phyloP scores from a whole-genome alignment of 2,888 invertebrate species.

The Tricholauxania praeusta region DNA sequence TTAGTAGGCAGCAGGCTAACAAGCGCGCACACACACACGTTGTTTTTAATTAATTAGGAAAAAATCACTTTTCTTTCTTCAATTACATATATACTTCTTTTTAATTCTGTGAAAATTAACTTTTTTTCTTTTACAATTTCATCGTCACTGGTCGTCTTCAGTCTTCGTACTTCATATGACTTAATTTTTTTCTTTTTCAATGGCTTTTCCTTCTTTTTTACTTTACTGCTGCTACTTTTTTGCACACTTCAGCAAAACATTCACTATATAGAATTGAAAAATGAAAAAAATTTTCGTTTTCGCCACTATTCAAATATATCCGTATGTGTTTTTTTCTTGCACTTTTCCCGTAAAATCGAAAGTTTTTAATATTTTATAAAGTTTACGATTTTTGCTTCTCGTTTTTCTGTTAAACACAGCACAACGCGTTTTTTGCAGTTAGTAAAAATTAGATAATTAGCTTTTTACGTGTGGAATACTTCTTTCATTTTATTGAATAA shows the following conservation, averaged over 20 bases:
- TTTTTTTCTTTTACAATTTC: conserved; percentile 30
- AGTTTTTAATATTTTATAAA: conserved; percentile 15
- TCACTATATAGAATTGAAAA: conserved; percentile 25
- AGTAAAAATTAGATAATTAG: conserved; percentile 32
- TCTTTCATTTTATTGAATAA: conserved; percentile 46
- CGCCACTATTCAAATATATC: conserved; percentile 26
- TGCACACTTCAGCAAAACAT: conserved; percentile 51
- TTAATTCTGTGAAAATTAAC: not conserved
- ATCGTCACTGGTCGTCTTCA: conserved; percentile 43
- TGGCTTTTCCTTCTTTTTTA: conserved; percentile 46
- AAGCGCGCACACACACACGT: conserved; percentile 39
- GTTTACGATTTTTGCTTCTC: not conserved
- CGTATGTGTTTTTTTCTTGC: conserved; percentile 16
- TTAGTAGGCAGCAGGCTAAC: conserved; percentile 6
- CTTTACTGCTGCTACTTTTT: conserved; percentile 43
- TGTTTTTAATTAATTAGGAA: conserved; percentile 33
- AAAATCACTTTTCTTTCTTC: conserved; percentile 32
- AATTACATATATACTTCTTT: conserved; percentile 2
- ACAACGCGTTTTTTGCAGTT: conserved; percentile 24
- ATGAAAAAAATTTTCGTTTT: conserved; percentile 24
- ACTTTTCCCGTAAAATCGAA: conserved; percentile 1
- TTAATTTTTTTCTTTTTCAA: conserved; percentile 56
- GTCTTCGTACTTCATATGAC: conserved; percentile 54
- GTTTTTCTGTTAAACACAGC: conserved; percentile 39
- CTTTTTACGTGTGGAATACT: conserved; percentile 27